Conservation (phyloP, 1,140 invertebrate genomes). For the Venturia canescens region DNA sequence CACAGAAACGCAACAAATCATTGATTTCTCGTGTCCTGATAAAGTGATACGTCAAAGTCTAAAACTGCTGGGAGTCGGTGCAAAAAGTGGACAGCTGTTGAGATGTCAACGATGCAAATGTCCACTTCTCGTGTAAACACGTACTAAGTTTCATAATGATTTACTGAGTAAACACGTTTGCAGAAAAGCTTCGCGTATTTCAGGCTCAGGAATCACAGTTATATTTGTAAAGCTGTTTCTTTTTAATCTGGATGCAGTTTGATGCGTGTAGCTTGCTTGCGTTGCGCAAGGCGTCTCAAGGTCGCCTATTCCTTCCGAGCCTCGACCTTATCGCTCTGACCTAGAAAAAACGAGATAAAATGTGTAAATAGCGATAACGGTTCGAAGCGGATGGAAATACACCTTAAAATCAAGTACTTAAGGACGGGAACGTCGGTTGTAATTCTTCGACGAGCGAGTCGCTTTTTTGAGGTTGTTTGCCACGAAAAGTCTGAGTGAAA, state of each 20-base stretch:
- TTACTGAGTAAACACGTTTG: background rate
- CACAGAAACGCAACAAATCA: too few relatives aligned
- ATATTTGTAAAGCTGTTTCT: constrained; percentile 51
- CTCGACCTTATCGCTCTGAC: constrained; percentile 58
- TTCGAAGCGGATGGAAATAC: background rate
- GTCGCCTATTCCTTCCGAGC: constrained; percentile 53
- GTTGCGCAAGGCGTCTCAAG: constrained; percentile 62
- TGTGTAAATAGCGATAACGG: background rate
- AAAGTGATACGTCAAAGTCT: too few relatives aligned
- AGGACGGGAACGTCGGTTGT: background rate
- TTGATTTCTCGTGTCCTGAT: too few relatives aligned
- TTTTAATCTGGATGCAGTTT: constrained; percentile 47
- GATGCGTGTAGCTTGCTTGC: constrained; percentile 56
- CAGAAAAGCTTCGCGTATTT: background rate
- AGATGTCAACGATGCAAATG: too few relatives aligned
- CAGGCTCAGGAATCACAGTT: constrained; percentile 28
- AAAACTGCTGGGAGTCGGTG: too few relatives aligned
- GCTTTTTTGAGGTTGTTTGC: too few relatives aligned
- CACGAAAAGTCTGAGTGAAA: too few relatives aligned
- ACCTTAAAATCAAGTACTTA: background rate
- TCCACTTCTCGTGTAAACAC: constrained; percentile 33
- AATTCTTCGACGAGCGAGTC: background rate
- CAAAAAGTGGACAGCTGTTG: too few relatives aligned
- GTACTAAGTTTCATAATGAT: constrained; percentile 18
- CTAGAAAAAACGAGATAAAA: constrained; percentile 38